Evolutionary conservation across 2,113 vertebrate genomes (phyloP).

Genomic region (Daphoenositta chrysoptera): DNA sequence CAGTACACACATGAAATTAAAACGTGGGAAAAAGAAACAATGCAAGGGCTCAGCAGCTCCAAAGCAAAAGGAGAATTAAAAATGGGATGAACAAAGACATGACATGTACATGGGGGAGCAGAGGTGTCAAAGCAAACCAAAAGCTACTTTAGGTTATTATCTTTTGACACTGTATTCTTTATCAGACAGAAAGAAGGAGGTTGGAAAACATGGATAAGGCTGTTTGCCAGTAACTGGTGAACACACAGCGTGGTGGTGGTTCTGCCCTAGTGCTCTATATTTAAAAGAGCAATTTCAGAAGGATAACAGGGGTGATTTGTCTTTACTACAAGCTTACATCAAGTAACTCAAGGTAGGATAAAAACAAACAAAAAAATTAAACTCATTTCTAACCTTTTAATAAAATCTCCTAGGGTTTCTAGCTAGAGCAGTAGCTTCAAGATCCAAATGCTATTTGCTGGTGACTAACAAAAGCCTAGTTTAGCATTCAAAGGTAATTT

Average conservation of each 20-base stretch:
- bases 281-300: background rate
- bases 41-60: background rate
- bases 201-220: background rate
- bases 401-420: background rate
- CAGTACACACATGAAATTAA: background rate
- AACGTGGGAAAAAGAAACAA: background rate
- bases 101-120: background rate
- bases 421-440: background rate
- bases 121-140: background rate
- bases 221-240: background rate
- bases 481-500: background rate
- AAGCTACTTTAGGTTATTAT: background rate
- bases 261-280: background rate
- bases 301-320: background rate
- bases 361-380: background rate
- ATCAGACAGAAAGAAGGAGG: background rate
- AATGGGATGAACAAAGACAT: background rate
- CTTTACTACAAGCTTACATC: background rate
- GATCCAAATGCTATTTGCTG: background rate
- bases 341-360: background rate
- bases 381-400: background rate
- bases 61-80: background rate
- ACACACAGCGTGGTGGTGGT: background rate
- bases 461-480: background rate
- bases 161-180: background rate